These are phyloP conservation scores for Stenurella melanura DNA, from an alignment of 2,888 invertebrate genomes.

Conservation along the genomic window DNA sequence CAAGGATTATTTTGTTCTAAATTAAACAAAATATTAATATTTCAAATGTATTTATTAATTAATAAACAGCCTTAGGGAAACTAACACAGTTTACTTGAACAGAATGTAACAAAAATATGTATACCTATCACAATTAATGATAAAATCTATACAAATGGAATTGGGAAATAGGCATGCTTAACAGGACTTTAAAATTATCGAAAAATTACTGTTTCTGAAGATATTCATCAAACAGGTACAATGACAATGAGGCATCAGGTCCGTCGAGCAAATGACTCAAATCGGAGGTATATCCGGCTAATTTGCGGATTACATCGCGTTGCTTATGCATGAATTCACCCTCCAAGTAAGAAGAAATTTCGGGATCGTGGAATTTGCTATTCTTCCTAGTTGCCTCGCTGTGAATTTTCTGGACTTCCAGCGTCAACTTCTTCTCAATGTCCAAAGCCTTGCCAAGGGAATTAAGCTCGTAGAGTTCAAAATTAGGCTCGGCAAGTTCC, in stretches of 20 bases:
- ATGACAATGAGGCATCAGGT: constrained; percentile 79
- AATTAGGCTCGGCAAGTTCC: constrained; percentile 67
- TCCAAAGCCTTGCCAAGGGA: constrained; percentile 85
- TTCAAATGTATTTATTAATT: constrained; percentile 11
- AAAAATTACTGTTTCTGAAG: constrained; percentile 66
- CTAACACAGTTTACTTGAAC: constrained; percentile 1
- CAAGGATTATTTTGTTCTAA: too few relatives aligned
- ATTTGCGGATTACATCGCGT: constrained; percentile 79
- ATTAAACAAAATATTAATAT: not conserved
- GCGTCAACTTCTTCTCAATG: constrained; percentile 83
- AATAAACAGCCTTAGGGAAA: constrained; percentile 27
- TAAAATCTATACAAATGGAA: constrained; percentile 27
- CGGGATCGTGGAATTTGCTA: constrained; percentile 80
- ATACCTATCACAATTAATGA: constrained; percentile 29
- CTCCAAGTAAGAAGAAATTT: constrained; percentile 84
- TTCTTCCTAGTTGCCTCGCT: constrained; percentile 77
- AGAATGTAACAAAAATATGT: constrained; percentile 20
- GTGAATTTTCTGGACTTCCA: constrained; percentile 82
- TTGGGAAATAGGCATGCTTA: not conserved
- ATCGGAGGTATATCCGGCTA: constrained; percentile 85
- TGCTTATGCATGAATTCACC: constrained; percentile 85
- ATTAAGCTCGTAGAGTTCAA: constrained; percentile 81
- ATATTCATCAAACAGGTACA: constrained; percentile 86
- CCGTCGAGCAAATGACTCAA: constrained; percentile 79
- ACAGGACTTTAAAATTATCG: constrained; percentile 7